Conservation (phyloP, 2,888 invertebrate species). For the Byasa hedistus region DNA sequence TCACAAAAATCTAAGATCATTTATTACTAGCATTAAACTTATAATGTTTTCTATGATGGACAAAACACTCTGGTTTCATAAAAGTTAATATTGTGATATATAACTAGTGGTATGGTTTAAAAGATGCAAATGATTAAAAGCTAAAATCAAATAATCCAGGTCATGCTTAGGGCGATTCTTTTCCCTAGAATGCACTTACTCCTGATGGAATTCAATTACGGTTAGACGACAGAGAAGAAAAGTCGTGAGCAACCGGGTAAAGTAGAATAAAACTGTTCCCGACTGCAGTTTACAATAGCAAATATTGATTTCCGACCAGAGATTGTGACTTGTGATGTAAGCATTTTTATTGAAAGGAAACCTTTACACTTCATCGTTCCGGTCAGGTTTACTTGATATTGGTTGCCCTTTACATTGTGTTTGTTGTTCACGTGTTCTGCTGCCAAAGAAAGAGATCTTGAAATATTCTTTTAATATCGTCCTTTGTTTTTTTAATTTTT, state of each 20-base stretch:
- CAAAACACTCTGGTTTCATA: too few species aligned
- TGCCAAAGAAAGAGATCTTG: too few species aligned
- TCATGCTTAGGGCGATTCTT: slow-evolving; percentile 15
- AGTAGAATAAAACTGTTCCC: slow-evolving; percentile 41
- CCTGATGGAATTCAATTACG: slow-evolving; percentile 44
- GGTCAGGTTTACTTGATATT: not conserved
- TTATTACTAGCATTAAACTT: too few species aligned
- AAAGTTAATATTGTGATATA: too few species aligned
- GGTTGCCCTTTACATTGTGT: too few species aligned
- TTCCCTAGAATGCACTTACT: slow-evolving; percentile 40
- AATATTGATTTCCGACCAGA: slow-evolving; percentile 34
- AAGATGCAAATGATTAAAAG: too few species aligned
- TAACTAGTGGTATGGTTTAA: too few species aligned
- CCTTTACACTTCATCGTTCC: not conserved
- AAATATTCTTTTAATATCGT: too few species aligned
- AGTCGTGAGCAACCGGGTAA: slow-evolving; percentile 37
- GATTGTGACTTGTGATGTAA: slow-evolving; percentile 23
- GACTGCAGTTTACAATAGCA: slow-evolving; percentile 38
- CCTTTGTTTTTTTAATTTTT: too few species aligned
- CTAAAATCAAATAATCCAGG: slow-evolving; percentile 4
- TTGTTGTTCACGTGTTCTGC: too few species aligned
- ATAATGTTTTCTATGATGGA: too few species aligned
- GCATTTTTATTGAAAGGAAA: slow-evolving; percentile 4
- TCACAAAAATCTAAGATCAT: too few species aligned
- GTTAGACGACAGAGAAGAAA: slow-evolving; percentile 40